These are phyloP conservation scores for Eira barbara DNA, from an alignment of 2,113 vertebrate species.

Conservation along the genomic window DNA sequence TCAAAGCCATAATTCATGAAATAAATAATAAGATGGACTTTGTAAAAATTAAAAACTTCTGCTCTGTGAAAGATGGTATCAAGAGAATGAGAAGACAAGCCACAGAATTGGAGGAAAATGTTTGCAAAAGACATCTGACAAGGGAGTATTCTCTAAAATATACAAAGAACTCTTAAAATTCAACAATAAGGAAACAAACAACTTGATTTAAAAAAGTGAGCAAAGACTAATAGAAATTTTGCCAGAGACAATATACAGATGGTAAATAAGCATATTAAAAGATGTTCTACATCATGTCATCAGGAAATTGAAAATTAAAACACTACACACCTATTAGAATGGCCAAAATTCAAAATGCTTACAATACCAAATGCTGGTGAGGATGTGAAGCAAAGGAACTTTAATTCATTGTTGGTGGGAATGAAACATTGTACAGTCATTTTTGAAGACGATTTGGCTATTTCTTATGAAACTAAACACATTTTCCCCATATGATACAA, in stretches of 20 bases:
- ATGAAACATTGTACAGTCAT: not conserved
- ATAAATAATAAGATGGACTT: not conserved
- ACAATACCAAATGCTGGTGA: not conserved
- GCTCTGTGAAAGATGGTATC: not conserved
- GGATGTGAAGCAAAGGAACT: not conserved
- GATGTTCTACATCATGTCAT: not conserved
- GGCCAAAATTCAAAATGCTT: not conserved
- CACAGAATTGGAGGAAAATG: not conserved
- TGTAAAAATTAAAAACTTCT: not conserved
- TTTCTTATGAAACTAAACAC: not conserved
- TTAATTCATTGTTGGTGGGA: not conserved
- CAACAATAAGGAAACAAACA: not conserved
- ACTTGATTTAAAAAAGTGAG: not conserved
- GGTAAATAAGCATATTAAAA: not conserved
- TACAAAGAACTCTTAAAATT: not conserved
- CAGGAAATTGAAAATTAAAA: not conserved
- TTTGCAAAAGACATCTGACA: not conserved
- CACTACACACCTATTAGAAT: not conserved
- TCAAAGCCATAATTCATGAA: not conserved
- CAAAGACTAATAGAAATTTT: not conserved
- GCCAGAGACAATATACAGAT: not conserved
- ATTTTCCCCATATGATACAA: not conserved
- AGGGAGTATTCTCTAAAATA: not conserved
- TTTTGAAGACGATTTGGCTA: not conserved
- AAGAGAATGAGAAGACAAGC: not conserved